Conservation (phyloP, 1,140 invertebrate genomes). For the Nasonia longicornis region DNA sequence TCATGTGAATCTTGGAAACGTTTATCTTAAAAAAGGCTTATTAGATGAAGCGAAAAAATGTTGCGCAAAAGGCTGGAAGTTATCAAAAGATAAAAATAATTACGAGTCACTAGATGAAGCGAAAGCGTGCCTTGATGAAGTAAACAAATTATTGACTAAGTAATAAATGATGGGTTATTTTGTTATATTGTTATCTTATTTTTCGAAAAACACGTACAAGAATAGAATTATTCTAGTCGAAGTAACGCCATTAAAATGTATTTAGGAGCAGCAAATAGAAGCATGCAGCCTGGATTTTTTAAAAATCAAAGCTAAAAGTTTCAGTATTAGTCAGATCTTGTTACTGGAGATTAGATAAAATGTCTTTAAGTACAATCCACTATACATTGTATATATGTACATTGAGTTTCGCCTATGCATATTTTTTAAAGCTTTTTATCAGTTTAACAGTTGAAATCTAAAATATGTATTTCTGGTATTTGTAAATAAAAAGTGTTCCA, state of each 20-base stretch:
- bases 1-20: slow-evolving; percentile 86
- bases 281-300: slow-evolving; percentile 25
- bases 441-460: slow-evolving; percentile 21
- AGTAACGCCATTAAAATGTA: slow-evolving; percentile 19
- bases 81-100: slow-evolving; percentile 77
- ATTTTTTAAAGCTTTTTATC: slow-evolving; percentile 30
- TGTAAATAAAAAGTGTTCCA: slow-evolving; percentile 25
- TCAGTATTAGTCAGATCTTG: slow-evolving; percentile 27
- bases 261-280: slow-evolving; percentile 35
- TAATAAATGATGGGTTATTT: slow-evolving; percentile 32
- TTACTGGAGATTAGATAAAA: neutral
- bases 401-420: slow-evolving; percentile 30
- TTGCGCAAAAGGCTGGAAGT: slow-evolving; percentile 78
- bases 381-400: slow-evolving; percentile 40
- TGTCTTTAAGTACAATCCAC: slow-evolving; percentile 22
- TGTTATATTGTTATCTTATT: slow-evolving; percentile 35
- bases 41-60: slow-evolving; percentile 77
- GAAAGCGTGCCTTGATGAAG: slow-evolving; percentile 77
- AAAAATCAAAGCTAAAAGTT: slow-evolving; percentile 15
- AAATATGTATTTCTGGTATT: slow-evolving; percentile 29
- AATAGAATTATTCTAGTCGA: slow-evolving; percentile 44
- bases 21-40: slow-evolving; percentile 80
- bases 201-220: slow-evolving; percentile 36
- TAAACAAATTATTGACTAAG: slow-evolving; percentile 66
- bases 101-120: slow-evolving; percentile 76